Base-by-base conservation (phyloP, 2,797 vertebrate genomes). In the Sebastes matsubarae region DNA sequence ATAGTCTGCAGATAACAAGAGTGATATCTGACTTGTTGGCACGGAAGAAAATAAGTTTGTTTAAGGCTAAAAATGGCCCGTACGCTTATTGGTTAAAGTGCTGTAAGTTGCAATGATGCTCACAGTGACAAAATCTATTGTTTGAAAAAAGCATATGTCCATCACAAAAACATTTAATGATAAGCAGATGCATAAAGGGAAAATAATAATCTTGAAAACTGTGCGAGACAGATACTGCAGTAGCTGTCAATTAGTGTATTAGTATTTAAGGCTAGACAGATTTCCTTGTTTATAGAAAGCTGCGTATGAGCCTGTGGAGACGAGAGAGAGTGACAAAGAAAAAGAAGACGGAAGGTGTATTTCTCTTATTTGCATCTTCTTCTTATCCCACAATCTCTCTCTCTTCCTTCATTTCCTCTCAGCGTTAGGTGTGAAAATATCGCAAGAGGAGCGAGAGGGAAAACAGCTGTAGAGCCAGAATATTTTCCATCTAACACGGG, bases 21-120 rank as follows among this genome's bases (percentile, higher is more conserved):
- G 14, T 14, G 6, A 74, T 8, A 25, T 42, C 7, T 10, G 32
- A 22, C 52, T 65, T 55, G 10, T n/a, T 38, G 20, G 22, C 12
- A n/a, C 3, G 0, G 0, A 46, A 2, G 0, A 46, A 46, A 46
- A 46, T 0, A 18, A 18, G 42, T 46, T 46, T 18, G 18, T 66
- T 34, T 4, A 0, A 24, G n/a, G 9, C 13, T 16, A 52, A 61
- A 50, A 16, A 60, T 2, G 12, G 5, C 25, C 27, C 11, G 1
- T 16, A 22, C 0, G 24, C 8, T 42, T 29, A 22, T 9, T 61
- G 18, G 20, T 30, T 30, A 36, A 18, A 10, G 2, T 18, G 29
- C n/a, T 24, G 13, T 24, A 55, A 36, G 32, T 68, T 24, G 3
- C 14, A 67, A 5, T 42, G 18, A 67, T 42, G 36, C 27, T 30